phyloP scores from a whole-genome alignment of 1,140 invertebrate genomes.

The Trichonephila clavata region DNA sequence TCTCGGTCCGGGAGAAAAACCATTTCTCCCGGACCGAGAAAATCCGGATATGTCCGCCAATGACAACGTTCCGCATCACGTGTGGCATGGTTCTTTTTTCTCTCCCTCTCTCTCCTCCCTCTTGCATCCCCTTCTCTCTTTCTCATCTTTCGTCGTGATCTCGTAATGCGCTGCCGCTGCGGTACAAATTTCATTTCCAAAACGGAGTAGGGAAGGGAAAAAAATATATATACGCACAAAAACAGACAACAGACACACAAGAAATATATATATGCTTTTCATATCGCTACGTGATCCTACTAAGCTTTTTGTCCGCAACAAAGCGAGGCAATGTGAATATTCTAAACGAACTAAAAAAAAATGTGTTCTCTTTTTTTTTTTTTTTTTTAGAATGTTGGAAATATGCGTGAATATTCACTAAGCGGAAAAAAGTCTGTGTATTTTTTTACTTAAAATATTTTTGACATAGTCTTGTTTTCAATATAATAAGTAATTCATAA shows the following conservation, averaged over 20 bases:
- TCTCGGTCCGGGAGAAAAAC: not conserved
- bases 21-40: constrained; percentile 25
- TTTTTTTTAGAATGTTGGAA: constrained; percentile 8
- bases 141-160: constrained; percentile 59
- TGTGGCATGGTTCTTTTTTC: not conserved
- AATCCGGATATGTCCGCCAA: constrained; percentile 1
- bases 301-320: constrained; percentile 36
- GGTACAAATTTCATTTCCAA: constrained; percentile 62
- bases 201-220: not conserved
- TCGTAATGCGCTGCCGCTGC: constrained; percentile 50
- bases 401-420: not conserved
- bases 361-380: not conserved
- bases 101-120: not conserved
- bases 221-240: not conserved
- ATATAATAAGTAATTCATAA: no score
- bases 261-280: constrained; percentile 44
- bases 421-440: not conserved
- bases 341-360: constrained; percentile 53
- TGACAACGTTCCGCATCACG: constrained; percentile 41
- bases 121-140: constrained; percentile 5
- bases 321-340: constrained; percentile 27
- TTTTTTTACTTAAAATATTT: not conserved
- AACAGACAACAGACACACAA: not conserved
- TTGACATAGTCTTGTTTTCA: no score
- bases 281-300: constrained; percentile 46